Conservation (phyloP, 2,888 invertebrate genomes). For the Amblyjoppa proteus region DNA sequence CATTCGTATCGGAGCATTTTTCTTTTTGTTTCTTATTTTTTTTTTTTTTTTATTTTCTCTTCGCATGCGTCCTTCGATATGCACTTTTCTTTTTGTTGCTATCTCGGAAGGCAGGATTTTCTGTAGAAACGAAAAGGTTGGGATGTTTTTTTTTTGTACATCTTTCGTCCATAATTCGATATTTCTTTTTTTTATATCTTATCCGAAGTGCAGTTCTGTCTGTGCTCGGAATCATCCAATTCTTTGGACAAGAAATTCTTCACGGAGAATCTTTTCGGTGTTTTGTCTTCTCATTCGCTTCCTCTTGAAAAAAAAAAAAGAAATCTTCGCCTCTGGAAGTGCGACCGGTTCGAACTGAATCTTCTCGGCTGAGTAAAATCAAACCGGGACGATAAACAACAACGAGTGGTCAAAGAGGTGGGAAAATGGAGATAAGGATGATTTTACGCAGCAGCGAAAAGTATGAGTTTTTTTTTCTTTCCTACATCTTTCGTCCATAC, state of each 20-base stretch:
- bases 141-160: not conserved
- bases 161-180: not conserved
- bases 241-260: not conserved
- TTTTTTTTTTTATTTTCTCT: not conserved
- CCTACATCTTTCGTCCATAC: not conserved
- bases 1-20: constrained; percentile 6
- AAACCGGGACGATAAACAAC: constrained; percentile 72
- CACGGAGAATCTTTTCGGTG: not conserved
- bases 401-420: constrained; percentile 57
- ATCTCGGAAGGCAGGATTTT: not conserved
- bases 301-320: not conserved
- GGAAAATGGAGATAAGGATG: not conserved
- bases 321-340: no score
- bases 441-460: no score
- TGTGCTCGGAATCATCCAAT: not conserved
- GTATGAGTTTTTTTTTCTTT: not conserved
- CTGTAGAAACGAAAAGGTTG: not conserved
- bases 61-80: not conserved
- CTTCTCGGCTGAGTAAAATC: no score
- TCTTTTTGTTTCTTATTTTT: not conserved
- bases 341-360: no score
- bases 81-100: not conserved
- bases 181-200: not conserved
- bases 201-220: not conserved
- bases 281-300: not conserved